Evolutionary conservation across 1,140 invertebrate species (phyloP).

Genomic region (Ephestia elutella): DNA sequence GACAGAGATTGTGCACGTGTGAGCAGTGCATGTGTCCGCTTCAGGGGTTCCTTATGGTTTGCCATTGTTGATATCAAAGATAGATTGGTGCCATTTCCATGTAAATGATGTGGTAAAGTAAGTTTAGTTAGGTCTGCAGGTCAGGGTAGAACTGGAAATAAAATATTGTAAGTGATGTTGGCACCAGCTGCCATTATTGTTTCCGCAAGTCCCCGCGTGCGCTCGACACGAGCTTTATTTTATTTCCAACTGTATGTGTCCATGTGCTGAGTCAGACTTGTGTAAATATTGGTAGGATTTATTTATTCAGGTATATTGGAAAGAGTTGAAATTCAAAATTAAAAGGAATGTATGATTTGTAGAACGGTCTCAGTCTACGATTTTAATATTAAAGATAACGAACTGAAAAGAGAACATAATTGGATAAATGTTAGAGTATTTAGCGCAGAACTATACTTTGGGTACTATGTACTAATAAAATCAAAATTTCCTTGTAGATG

Average conservation of each 20-base stretch:
- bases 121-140: conserved; percentile 72
- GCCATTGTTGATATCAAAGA: conserved; percentile 74
- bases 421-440: conserved; percentile 64
- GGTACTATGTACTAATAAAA: conserved; percentile 47
- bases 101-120: conserved; percentile 70
- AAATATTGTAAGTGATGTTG: conserved; percentile 61
- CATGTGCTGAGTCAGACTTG: conserved; percentile 66
- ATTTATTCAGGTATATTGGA: conserved; percentile 61
- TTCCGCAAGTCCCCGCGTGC: not conserved
- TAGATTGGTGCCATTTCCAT: conserved; percentile 74
- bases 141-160: conserved; percentile 70
- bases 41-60: conserved; percentile 71
- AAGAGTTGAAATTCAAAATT: conserved; percentile 48
- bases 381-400: conserved; percentile 41
- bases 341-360: conserved; percentile 45
- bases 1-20: conserved; percentile 41
- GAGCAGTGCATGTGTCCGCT: conserved; percentile 49
- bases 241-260: conserved; percentile 69
- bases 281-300: conserved; percentile 70
- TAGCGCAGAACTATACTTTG: conserved; percentile 68
- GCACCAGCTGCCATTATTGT: conserved; percentile 30
- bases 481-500: conserved; percentile 71
- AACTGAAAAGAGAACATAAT: conserved; percentile 55
- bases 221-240: conserved; percentile 49
- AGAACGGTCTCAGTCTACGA: conserved; percentile 50